phyloP scores from a whole-genome alignment of 2,888 invertebrate genomes.

The Camponotus fellah region DNA sequence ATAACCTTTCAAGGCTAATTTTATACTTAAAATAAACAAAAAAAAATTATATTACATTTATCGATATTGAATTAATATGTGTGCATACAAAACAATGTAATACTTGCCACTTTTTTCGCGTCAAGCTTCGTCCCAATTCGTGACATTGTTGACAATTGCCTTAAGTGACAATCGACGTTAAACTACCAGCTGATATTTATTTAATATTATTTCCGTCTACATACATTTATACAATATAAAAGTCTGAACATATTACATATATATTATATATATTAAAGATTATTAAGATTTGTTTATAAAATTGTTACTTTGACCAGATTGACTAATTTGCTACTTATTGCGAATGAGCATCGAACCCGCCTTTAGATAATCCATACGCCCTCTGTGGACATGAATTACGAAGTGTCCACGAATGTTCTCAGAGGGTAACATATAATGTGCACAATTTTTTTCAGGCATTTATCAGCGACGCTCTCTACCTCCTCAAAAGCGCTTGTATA shows the following conservation, averaged over 20 bases:
- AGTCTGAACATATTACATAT: not conserved
- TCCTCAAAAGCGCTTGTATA: no score
- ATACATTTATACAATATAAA: not conserved
- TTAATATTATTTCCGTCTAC: not conserved
- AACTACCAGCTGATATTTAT: not conserved
- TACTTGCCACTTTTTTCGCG: slow-evolving; percentile 92
- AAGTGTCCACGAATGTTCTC: no score
- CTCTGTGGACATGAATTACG: no score
- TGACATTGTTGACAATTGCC: slow-evolving; percentile 88
- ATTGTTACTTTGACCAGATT: not conserved
- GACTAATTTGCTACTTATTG: slow-evolving; percentile 1
- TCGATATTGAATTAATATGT: not conserved
- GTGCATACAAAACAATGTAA: not conserved
- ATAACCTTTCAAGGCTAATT: slow-evolving; percentile 29
- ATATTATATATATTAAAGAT: not conserved
- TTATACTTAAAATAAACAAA: not conserved
- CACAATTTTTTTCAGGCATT: no score
- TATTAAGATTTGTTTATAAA: not conserved
- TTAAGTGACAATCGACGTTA: not conserved
- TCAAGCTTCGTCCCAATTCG: slow-evolving; percentile 91
- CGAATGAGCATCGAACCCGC: not conserved
- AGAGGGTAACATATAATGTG: no score
- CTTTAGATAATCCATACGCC: no score
- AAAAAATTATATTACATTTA: not conserved
- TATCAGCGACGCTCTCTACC: no score